phyloP scores from a whole-genome alignment of 1,140 invertebrate species.

The Palaemon carinicauda region DNA sequence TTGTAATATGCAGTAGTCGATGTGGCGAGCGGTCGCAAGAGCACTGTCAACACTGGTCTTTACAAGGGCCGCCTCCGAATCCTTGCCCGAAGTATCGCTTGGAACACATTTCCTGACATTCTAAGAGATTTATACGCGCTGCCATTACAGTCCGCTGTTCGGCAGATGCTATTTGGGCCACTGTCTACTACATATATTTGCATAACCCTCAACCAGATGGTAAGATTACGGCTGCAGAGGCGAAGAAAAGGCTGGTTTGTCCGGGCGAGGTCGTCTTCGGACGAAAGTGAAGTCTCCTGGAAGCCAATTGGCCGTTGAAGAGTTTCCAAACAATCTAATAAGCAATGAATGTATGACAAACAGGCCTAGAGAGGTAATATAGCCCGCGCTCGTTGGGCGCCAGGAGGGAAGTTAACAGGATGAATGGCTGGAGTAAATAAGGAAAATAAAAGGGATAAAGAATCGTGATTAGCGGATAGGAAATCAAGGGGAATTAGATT shows the following conservation, averaged over 20 bases:
- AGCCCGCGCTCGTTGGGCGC: neutral
- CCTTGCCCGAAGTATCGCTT: neutral
- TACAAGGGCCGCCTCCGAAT: slow-evolving; percentile 39
- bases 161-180: too few species aligned
- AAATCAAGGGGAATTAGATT: too few species aligned
- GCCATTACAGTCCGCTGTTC: too few species aligned
- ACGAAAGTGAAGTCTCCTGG: slow-evolving; percentile 48
- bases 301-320: slow-evolving; percentile 56
- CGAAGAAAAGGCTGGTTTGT: neutral
- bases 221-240: neutral
- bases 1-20: slow-evolving; percentile 57
- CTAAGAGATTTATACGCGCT: too few species aligned
- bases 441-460: too few species aligned
- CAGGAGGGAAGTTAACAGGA: neutral
- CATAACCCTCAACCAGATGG: too few species aligned
- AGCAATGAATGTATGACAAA: slow-evolving; percentile 57
- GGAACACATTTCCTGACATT: neutral
- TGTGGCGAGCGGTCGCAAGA: slow-evolving; percentile 52
- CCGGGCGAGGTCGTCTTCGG: slow-evolving; percentile 1
- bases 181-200: too few species aligned
- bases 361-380: slow-evolving; percentile 56
- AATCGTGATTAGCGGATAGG: too few species aligned
- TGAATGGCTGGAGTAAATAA: too few species aligned
- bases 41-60: slow-evolving; percentile 53
- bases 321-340: slow-evolving; percentile 57